A percentile compares a stretch with the other conserved stretches of the same genome.
phyloP scores from a whole-genome alignment of 1,140 invertebrate genomes.

The Rhopalosiphum padi region DNA sequence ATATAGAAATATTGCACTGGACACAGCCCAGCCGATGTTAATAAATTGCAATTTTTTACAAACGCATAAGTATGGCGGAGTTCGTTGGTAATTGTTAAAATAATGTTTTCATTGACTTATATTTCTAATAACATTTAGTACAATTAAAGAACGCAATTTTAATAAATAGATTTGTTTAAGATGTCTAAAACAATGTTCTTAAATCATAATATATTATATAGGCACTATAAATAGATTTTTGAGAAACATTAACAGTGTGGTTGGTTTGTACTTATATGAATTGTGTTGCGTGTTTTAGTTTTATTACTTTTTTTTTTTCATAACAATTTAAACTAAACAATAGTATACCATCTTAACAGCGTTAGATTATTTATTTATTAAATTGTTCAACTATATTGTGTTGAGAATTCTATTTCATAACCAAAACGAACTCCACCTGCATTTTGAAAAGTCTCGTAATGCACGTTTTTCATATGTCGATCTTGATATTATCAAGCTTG shows the following conservation, averaged over 20 bases:
- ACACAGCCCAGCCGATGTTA: background rate
- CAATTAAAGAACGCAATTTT: constrained; percentile 14
- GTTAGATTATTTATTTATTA: constrained; percentile 17
- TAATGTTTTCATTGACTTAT: background rate
- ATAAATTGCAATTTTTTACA: background rate
- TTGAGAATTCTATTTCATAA: background rate
- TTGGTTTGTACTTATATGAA: background rate
- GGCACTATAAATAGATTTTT: background rate
- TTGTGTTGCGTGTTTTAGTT: constrained; percentile 50
- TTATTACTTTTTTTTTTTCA: constrained; percentile 17
- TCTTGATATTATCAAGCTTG: constrained; percentile 31
- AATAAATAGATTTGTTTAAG: constrained; percentile 6
- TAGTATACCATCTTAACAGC: background rate
- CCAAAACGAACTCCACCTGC: constrained; percentile 56
- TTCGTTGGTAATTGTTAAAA: constrained; percentile 23
- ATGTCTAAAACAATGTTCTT: constrained; percentile 15
- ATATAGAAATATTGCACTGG: background rate
- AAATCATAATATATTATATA: constrained; percentile 5
- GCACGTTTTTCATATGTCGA: background rate
- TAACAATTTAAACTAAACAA: background rate
- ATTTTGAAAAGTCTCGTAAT: constrained; percentile 32
- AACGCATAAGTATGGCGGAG: constrained; percentile 28
- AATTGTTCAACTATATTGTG: background rate
- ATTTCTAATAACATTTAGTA: background rate
- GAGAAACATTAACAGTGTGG: background rate